Evolutionary conservation across 2,113 vertebrate species (phyloP), one percentile per base, ranked within the genome.

Genomic region (Psophia crepitans): DNA sequence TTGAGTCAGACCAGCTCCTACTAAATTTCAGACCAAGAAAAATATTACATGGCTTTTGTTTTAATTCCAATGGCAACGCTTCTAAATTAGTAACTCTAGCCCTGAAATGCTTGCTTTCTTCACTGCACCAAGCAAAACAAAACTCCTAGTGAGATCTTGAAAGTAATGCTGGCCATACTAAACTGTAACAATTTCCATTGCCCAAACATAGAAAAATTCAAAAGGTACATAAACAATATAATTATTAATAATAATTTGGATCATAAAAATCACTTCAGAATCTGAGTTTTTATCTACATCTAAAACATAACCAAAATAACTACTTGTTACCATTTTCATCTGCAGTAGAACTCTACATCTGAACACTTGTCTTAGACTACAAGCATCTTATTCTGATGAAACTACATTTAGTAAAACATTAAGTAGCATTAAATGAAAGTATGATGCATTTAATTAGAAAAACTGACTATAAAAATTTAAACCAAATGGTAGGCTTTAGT

Each of bases 51-150:
- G 23, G 18, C 49, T 84, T 92, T 89, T 90, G 48, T 76, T 87
- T 94, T 81, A 83, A 60, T 51, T 94, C 57, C 81, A 78, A 24
- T 33, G 30, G 28, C 23, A 82, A 57, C 16, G 6, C 16, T 48
- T 82, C 53, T 82, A 64, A 89, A 66, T 78, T 30, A 81, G 33
- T 43, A 88, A 86, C 68, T 54, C 17, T 21, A 79, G 48, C 9
- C 21, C 61, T 75, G 64, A 84, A 77, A 26, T 44, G 37, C 30
- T 77, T 80, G 23, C 53, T 37, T 71, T 64, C 43, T 53, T 32
- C 74, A 26, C 32, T 53, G 53, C 57, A 94, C 33, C 53, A 94
- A 85, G 44, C 39, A 85, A 95, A 96, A 91, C 53, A 94, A 89
- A 95, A 41, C 7, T 12, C 20, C 35, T 16, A 48, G 14, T 30